These are phyloP conservation scores for Bursaphelenchus mucronatus DNA, from an alignment of 1,140 invertebrate genomes.

Conservation along the genomic window DNA sequence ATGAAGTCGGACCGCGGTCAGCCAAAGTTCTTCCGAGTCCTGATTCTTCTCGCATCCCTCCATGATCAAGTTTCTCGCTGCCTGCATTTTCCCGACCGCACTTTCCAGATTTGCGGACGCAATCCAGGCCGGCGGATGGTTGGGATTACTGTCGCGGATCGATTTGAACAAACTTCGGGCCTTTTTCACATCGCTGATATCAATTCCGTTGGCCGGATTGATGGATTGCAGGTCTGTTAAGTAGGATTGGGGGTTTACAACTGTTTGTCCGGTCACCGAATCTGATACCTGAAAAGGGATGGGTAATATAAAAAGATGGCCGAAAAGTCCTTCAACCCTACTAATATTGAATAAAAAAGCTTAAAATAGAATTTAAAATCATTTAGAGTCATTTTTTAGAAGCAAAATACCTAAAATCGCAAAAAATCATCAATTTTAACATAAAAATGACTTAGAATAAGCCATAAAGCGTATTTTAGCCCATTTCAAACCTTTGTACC, in stretches of 20 bases:
- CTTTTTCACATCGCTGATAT: conserved; percentile 99
- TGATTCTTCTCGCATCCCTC: conserved; percentile 84
- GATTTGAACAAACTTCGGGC: conserved; percentile 91
- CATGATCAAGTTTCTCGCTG: conserved; percentile 93
- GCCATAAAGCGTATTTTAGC: too few relatives aligned
- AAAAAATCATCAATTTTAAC: too few relatives aligned
- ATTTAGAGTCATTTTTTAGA: too few relatives aligned
- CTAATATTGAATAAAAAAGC: background rate
- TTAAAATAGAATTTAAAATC: background rate
- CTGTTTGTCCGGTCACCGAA: conserved; percentile 96
- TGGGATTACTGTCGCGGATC: conserved; percentile 95
- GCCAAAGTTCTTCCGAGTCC: conserved; percentile 93
- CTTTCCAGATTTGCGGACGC: conserved; percentile 96
- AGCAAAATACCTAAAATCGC: too few relatives aligned
- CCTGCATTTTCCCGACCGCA: conserved; percentile 96
- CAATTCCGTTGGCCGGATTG: conserved; percentile 94
- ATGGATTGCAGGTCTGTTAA: conserved; percentile 96
- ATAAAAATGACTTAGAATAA: too few relatives aligned
- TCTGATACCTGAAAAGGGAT: conserved; percentile 73
- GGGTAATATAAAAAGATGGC: conserved; percentile 7
- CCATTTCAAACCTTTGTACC: too few relatives aligned
- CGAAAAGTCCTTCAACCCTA: background rate
- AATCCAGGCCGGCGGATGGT: conserved; percentile 98
- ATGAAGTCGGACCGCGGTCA: conserved; percentile 84
- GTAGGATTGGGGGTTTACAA: conserved; percentile 98